Base-by-base conservation (phyloP, 2,113 vertebrate genomes). In the Cheirogaleus medius region DNA sequence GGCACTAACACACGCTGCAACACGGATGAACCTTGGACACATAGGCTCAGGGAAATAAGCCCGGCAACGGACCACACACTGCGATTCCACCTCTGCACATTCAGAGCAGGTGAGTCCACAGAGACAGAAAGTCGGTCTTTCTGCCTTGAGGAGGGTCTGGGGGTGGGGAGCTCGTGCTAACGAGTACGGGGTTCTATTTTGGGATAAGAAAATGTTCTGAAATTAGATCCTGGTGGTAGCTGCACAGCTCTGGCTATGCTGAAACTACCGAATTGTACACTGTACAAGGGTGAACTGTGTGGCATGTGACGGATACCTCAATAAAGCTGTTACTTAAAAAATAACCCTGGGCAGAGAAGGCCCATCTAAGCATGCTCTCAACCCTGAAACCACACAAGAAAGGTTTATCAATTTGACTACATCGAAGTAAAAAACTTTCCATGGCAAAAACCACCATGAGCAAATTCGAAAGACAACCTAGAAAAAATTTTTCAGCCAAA, bases 301-400 rank as follows among this genome's bases (percentile, higher is more conserved):
- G 27, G 29, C 0, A 6, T 47, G 44, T 34, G 80, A 37, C n/a
- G 3, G 9, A 17, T 8, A 14, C 1, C 78, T 95, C 44, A 14
- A 25, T 0, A 14, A 10, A 23, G 12, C 23, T 11, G 23, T 9
- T 13, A 5, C 12, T 66, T 58, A 47, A 64, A 27, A n/a, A 78
- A 5, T 0, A 2, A 14, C 0, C 11, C 37, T 12, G 0, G 5
- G 39, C 0, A 1, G 27, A 14, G 13, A 37, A 23, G 44, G 80
- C 87, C 73, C 23, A 2, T 5, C 63, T 4, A 15, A 8, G 44
- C 9, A 8, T 0, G 56, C 83, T 13, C 6, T 5, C 7, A 66
- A 29, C 87, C 87, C 81, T 12, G 23, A 66, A 83, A 71, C 92
- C 95, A 87, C 74, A 78, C 6, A 20, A 83, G 90, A 32, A 34